Evolutionary conservation across 1,140 invertebrate genomes (phyloP).

Genomic region (Scaptomyza hsui): DNA sequence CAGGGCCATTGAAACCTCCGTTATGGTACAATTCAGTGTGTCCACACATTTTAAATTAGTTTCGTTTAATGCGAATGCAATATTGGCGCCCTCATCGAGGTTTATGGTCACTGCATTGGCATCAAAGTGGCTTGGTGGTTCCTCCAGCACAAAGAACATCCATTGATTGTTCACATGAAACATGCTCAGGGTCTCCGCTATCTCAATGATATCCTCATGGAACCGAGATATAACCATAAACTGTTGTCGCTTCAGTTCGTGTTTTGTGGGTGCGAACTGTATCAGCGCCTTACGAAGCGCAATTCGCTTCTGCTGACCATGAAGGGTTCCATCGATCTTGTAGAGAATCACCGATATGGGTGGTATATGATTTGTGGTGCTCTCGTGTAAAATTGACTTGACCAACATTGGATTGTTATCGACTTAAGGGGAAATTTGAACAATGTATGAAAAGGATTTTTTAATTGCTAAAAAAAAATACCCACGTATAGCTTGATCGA

Average conservation of each 20-base stretch:
- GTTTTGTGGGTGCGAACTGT: conserved; percentile 57
- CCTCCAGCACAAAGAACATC: conserved; percentile 90
- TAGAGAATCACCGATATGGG: conserved; percentile 76
- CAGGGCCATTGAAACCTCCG: conserved; percentile 87
- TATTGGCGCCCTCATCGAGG: conserved; percentile 91
- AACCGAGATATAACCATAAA: conserved; percentile 83
- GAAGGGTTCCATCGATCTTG: conserved; percentile 67
- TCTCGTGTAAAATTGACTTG: conserved; percentile 71
- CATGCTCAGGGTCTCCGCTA: conserved; percentile 87
- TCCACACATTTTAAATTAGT: conserved; percentile 83
- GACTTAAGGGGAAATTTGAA: conserved; percentile 26
- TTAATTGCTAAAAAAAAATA: conserved; percentile 48
- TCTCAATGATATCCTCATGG: conserved; percentile 87
- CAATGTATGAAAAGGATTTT: neutral
- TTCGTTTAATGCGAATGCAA: conserved; percentile 91
- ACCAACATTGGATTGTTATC: conserved; percentile 65
- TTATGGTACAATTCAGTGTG: conserved; percentile 73
- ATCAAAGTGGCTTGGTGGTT: conserved; percentile 83
- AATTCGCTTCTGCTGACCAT: conserved; percentile 63
- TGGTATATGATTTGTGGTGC: conserved; percentile 71
- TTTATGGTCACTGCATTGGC: conserved; percentile 85
- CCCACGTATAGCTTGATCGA: conserved; percentile 89
- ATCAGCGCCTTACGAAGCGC: conserved; percentile 49
- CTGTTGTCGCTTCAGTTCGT: conserved; percentile 63
- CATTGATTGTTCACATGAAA: conserved; percentile 90